Conservation (phyloP, 2,113 vertebrate genomes). For the Caranx ignobilis region DNA sequence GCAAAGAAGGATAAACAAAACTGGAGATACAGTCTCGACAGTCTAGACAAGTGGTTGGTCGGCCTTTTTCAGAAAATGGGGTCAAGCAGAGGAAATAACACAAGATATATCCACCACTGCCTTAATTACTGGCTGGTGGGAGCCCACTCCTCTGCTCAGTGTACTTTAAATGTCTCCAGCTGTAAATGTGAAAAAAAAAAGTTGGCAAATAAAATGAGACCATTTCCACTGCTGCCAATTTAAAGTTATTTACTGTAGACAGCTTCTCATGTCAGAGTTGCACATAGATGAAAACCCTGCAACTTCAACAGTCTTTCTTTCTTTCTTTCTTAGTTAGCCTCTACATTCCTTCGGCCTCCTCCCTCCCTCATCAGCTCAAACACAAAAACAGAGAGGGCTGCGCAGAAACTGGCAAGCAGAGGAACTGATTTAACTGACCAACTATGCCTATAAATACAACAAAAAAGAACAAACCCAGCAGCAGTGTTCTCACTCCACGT, state of each 20-base stretch:
- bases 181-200: slow-evolving; percentile 54
- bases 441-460: slow-evolving; percentile 71
- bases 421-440: slow-evolving; percentile 74
- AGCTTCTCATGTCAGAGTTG: slow-evolving; percentile 8
- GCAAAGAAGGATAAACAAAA: slow-evolving; percentile 45
- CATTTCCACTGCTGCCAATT: slow-evolving; percentile 53
- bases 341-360: slow-evolving; percentile 57
- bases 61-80: slow-evolving; percentile 56
- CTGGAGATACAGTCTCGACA: slow-evolving; percentile 15
- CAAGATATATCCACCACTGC: slow-evolving; percentile 46
- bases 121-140: slow-evolving; percentile 28
- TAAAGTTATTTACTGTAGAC: slow-evolving; percentile 43
- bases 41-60: slow-evolving; percentile 40
- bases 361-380: slow-evolving; percentile 50
- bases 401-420: slow-evolving; percentile 62
- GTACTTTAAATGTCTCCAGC: slow-evolving; percentile 61
- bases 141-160: slow-evolving; percentile 25
- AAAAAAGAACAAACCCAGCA: slow-evolving; percentile 31
- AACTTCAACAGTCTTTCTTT: slow-evolving; percentile 2
- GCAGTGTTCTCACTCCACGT: slow-evolving; percentile 25
- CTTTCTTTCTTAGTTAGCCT: slow-evolving; percentile 30
- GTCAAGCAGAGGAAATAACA: slow-evolving; percentile 51
- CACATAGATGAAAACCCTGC: slow-evolving; percentile 18
- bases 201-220: slow-evolving; percentile 55
- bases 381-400: slow-evolving; percentile 67